phyloP scores from a whole-genome alignment of 2,888 invertebrate genomes.

The Julus scanicus region DNA sequence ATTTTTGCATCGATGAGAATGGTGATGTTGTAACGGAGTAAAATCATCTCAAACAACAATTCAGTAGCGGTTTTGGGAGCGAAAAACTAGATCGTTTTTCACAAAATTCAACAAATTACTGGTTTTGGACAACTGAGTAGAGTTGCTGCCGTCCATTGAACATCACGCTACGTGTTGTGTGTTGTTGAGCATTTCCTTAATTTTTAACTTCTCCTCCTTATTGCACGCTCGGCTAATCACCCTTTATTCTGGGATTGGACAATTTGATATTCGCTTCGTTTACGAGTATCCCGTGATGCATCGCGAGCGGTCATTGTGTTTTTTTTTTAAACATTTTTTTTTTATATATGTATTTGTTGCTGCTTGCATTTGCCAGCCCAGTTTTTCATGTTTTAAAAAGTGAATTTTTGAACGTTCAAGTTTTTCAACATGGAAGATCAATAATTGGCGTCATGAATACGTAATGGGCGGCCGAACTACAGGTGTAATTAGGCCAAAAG shows the following conservation, averaged over 20 bases:
- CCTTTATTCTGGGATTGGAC: conserved; percentile 37
- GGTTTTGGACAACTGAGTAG: background rate
- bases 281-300: background rate
- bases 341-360: background rate
- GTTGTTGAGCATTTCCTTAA: background rate
- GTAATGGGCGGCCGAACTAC: background rate
- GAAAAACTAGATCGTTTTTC: background rate
- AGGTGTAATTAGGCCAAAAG: conserved; percentile 31
- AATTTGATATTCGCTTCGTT: background rate
- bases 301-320: conserved; percentile 20
- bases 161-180: background rate
- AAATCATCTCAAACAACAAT: background rate
- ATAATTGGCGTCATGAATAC: background rate
- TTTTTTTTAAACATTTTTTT: background rate
- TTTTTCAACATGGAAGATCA: background rate
- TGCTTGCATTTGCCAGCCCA: background rate
- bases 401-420: background rate
- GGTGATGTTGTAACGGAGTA: background rate
- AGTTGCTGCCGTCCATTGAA: conserved; percentile 1
- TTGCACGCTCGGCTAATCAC: conserved; percentile 35
- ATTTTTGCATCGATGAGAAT: background rate
- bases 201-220: background rate
- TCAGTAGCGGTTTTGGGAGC: background rate
- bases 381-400: background rate
- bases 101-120: background rate